Evolutionary conservation across 2,888 invertebrate genomes (phyloP).

Genomic region (Cephus runcator): DNA sequence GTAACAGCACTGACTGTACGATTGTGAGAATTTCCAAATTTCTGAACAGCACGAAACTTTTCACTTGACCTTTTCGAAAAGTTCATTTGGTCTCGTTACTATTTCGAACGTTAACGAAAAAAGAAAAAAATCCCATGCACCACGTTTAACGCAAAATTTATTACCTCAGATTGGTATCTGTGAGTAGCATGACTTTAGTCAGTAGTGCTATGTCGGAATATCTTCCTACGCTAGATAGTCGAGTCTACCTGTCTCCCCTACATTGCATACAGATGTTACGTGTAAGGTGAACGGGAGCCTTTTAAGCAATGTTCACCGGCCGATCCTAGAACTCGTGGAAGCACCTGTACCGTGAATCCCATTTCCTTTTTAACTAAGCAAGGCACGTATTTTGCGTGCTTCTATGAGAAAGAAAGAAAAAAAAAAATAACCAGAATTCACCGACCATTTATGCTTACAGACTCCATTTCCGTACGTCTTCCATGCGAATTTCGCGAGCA

Average conservation of each 20-base stretch:
- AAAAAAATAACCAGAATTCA: not conserved
- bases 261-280: constrained; percentile 9
- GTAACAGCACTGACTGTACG: not conserved
- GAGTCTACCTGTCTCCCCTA: not conserved
- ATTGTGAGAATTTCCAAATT: not conserved
- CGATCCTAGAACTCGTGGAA: not conserved
- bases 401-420: not conserved
- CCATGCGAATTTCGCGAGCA: not conserved
- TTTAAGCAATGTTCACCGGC: not conserved
- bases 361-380: constrained; percentile 1
- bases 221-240: too few relatives aligned
- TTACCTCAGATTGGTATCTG: not conserved
- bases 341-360: not conserved
- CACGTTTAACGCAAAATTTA: not conserved
- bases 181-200: not conserved
- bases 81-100: not conserved
- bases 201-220: not conserved
- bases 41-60: not conserved
- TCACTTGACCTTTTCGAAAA: not conserved
- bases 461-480: not conserved
- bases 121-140: not conserved
- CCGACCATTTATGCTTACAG: not conserved
- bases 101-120: not conserved
- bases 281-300: not conserved
- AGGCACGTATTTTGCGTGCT: not conserved